phyloP scores from a whole-genome alignment of 2,113 vertebrate genomes.

The Xenopus borealis region DNA sequence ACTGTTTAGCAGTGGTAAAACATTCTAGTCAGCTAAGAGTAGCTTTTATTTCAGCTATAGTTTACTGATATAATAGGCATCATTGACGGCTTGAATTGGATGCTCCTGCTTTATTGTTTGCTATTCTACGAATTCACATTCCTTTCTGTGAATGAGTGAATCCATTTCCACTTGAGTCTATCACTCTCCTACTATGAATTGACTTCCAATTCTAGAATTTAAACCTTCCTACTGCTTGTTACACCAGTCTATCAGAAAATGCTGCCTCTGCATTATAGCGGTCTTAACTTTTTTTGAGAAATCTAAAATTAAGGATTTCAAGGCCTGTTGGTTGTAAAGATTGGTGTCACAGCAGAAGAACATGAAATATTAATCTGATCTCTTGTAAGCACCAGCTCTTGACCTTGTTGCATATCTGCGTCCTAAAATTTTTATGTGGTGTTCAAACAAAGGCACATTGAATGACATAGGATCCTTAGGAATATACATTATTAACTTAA shows the following conservation, averaged over 20 bases:
- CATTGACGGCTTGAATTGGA: too few species aligned
- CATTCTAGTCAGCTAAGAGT: too few species aligned
- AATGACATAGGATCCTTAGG: conserved; percentile 52
- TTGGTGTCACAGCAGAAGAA: conserved; percentile 28
- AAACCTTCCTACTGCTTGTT: too few species aligned
- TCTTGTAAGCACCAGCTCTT: conserved; percentile 48
- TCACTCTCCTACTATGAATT: too few species aligned
- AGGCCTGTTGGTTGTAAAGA: conserved; percentile 9
- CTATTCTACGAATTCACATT: not conserved
- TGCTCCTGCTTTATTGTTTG: too few species aligned
- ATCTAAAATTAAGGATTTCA: not conserved
- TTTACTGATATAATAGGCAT: too few species aligned
- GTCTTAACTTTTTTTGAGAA: not conserved
- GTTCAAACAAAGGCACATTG: conserved; percentile 48
- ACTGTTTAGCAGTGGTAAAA: too few species aligned
- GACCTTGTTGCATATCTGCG: conserved; percentile 52
- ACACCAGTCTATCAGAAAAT: too few species aligned
- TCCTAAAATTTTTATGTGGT: conserved; percentile 62
- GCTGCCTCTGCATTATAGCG: not conserved
- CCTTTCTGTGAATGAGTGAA: not conserved
- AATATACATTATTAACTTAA: conserved; percentile 57
- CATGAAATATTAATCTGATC: conserved; percentile 58
- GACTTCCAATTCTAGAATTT: too few species aligned
- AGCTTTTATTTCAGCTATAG: too few species aligned
- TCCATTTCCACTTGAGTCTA: not conserved